phyloP scores from a whole-genome alignment of 2,797 vertebrate species.

The Megalops cyprinoides region DNA sequence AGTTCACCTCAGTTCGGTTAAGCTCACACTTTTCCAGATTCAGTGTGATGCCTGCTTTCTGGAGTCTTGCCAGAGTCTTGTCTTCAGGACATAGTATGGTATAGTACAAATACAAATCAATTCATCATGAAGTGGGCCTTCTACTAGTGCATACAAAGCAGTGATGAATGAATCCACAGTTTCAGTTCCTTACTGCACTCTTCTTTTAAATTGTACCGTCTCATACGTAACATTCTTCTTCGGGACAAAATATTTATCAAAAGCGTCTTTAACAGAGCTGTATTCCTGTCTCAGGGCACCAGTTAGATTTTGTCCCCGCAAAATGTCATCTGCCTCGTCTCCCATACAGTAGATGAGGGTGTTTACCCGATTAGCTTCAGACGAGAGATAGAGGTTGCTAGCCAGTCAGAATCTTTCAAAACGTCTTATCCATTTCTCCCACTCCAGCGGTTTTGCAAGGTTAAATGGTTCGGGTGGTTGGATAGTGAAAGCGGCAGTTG shows the following conservation, averaged over 20 bases:
- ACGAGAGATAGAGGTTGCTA: constrained; percentile 26
- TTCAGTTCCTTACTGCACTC: not conserved
- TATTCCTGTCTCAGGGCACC: constrained; percentile 11
- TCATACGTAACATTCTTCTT: constrained; percentile 32
- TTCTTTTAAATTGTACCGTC: not conserved
- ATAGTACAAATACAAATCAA: too few species aligned
- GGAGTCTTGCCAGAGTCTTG: too few species aligned
- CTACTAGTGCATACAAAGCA: constrained; percentile 1
- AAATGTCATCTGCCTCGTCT: constrained; percentile 32
- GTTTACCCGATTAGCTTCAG: constrained; percentile 39
- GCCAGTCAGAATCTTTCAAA: constrained; percentile 29
- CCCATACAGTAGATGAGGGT: constrained; percentile 33
- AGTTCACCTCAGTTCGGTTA: too few species aligned
- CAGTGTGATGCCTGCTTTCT: too few species aligned
- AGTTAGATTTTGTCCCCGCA: constrained; percentile 22
- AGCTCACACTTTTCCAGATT: too few species aligned
- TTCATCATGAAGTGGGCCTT: constrained; percentile 1
- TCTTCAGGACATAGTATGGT: too few species aligned
- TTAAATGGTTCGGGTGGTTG: constrained; percentile 31
- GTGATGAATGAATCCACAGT: not conserved
- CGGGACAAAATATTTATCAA: constrained; percentile 15
- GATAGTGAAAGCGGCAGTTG: constrained; percentile 27
- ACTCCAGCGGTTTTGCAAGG: constrained; percentile 36
- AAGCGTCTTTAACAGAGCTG: constrained; percentile 23
- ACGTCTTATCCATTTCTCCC: constrained; percentile 37